These are phyloP conservation scores for Tadarida brasiliensis DNA, from an alignment of 2,797 vertebrate genomes.

Conservation along the genomic window DNA sequence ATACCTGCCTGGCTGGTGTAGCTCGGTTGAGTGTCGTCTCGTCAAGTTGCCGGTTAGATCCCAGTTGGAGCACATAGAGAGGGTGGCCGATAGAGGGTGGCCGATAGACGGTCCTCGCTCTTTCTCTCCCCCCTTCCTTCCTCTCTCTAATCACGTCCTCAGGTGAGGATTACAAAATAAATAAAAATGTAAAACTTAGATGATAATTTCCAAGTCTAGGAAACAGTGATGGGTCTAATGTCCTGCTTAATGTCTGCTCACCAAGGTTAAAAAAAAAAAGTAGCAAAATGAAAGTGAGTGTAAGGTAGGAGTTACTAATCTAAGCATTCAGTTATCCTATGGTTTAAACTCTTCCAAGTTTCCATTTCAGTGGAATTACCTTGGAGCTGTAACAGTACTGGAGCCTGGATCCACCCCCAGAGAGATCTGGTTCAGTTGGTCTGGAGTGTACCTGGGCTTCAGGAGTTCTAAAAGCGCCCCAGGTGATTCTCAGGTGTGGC, in stretches of 20 bases:
- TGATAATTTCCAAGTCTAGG: background rate
- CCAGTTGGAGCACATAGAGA: background rate
- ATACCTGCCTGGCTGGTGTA: too few species aligned
- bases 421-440: background rate
- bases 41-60: background rate
- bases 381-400: background rate
- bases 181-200: background rate
- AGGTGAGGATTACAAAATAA: background rate
- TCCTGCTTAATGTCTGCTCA: background rate
- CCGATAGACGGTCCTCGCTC: accelerated
- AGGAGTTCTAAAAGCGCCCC: background rate
- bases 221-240: background rate
- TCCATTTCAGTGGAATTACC: background rate
- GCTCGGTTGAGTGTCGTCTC: too few species aligned
- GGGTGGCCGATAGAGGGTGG: too few species aligned
- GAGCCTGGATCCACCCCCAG: background rate
- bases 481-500: background rate
- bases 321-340: background rate
- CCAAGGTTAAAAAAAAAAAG: background rate
- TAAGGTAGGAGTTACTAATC: background rate
- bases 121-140: too few species aligned
- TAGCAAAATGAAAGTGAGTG: background rate
- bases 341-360: background rate
- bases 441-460: background rate
- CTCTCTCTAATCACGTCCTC: background rate